Evolutionary conservation across 2,113 vertebrate species (phyloP).

Genomic region (Indicator maculatus): DNA sequence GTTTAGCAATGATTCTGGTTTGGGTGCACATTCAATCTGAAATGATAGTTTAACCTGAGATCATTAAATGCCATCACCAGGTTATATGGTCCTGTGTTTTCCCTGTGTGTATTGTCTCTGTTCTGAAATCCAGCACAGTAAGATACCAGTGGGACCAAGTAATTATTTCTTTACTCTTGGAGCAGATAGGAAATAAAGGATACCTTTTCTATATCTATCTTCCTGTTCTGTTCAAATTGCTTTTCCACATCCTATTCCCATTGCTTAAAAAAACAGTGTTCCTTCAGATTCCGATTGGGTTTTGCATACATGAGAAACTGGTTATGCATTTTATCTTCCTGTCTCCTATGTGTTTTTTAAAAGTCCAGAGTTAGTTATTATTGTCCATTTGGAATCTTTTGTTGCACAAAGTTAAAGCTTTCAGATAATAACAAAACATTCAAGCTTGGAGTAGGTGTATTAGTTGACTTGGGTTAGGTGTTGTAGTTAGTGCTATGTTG

Average conservation of each 20-base stretch:
- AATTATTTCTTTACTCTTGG: neutral
- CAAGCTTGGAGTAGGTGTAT: neutral
- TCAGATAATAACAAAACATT: neutral
- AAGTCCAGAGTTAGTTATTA: neutral
- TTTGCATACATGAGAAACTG: neutral
- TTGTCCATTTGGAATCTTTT: neutral
- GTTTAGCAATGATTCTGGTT: neutral
- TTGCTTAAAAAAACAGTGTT: slow-evolving; percentile 41
- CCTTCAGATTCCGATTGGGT: neutral
- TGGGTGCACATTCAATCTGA: neutral
- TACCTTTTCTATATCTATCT: slow-evolving; percentile 13
- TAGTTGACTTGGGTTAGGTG: neutral
- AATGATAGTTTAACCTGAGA: neutral
- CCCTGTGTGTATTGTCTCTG: neutral
- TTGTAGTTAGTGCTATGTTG: neutral
- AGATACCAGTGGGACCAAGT: neutral
- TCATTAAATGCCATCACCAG: neutral
- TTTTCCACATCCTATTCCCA: neutral
- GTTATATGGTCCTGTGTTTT: neutral
- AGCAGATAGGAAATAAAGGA: neutral
- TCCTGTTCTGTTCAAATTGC: slow-evolving; percentile 2
- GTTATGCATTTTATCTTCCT: neutral
- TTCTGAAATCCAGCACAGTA: neutral
- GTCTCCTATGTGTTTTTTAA: neutral
- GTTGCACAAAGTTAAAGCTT: neutral